Base-by-base conservation (phyloP, 2,888 invertebrate genomes). In the Synergus laeviventris region DNA sequence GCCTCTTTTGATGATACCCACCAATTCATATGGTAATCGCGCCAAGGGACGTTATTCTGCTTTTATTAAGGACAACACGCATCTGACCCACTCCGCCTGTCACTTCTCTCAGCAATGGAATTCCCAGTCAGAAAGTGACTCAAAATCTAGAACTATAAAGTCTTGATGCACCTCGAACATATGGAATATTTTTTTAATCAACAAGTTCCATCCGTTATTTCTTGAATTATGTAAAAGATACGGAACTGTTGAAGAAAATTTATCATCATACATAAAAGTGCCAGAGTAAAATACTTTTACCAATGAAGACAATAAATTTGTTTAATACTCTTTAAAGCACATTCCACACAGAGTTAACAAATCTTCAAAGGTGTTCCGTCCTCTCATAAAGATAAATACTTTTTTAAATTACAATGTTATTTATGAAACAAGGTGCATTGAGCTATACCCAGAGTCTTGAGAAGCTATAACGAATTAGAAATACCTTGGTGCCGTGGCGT, bases 1-100 rank as follows among this genome's bases (percentile, higher is more conserved):
- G 78, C 73, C 79, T 56, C 83, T 82, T 83, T 82, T 81, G 78
- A 82, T 74, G 78, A 60, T 83, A 80, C 83, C 80, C 80, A 84
- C 81, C 83, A 81, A 87, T 87, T 87, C 86, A 86, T 87, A 87
- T 87, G 87, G 84, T 87, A 88, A 87, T 87, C 81, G 74, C 77
- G 78, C 70, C 76, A 75, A 83, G 70, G 81, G 78, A 83, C 83
- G 83, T 81, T 84, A 84, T 84, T 84, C 85, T 79, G 78, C 79
- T 83, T 86, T 86, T 87, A 87, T 87, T 86, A 87, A 87, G 84
- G 83, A 82, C 81, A 84, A 80, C 84, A 75, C 77, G 79, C 59
- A 24, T 80, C 85, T 84, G 85, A 87, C 86, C 86, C 85, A 87
- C 87, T 87, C 86, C 81, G 86, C 81, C 83, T 84, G 87, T 86